phyloP scores from a whole-genome alignment of 2,797 vertebrate species.

The Anguilla anguilla region DNA sequence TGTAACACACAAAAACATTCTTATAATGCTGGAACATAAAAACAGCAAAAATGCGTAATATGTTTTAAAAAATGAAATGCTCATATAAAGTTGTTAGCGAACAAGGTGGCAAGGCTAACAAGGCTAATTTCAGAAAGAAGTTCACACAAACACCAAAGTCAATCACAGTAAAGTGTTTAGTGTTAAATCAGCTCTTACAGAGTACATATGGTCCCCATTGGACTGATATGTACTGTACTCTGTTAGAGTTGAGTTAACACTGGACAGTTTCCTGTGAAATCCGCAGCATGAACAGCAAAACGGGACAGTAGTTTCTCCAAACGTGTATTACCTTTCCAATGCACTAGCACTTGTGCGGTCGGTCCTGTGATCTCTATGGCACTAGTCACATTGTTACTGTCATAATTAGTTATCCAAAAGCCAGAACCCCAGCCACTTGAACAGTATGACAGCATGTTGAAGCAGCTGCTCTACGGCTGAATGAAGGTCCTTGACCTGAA shows the following conservation, averaged over 20 bases:
- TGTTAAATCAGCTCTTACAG: too few species aligned
- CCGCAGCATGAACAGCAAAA: background rate
- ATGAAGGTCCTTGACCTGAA: background rate
- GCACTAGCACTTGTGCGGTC: background rate
- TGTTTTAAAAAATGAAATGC: background rate
- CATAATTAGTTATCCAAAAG: background rate
- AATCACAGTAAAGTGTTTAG: too few species aligned
- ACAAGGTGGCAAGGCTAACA: background rate
- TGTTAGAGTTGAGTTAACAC: background rate
- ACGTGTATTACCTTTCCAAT: background rate
- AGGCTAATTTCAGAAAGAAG: background rate
- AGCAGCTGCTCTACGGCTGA: background rate
- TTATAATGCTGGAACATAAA: background rate
- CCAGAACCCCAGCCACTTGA: background rate
- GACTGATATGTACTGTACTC: too few species aligned
- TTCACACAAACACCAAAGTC: too few species aligned
- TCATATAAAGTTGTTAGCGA: background rate
- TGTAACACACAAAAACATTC: background rate
- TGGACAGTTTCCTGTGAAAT: background rate
- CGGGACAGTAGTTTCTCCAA: background rate
- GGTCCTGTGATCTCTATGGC: background rate
- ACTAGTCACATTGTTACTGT: background rate
- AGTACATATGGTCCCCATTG: too few species aligned
- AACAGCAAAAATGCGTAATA: background rate
- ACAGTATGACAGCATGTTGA: background rate